These are phyloP conservation scores for Drosophila paracracens DNA, from an alignment of 2,888 invertebrate species.

Conservation along the genomic window DNA sequence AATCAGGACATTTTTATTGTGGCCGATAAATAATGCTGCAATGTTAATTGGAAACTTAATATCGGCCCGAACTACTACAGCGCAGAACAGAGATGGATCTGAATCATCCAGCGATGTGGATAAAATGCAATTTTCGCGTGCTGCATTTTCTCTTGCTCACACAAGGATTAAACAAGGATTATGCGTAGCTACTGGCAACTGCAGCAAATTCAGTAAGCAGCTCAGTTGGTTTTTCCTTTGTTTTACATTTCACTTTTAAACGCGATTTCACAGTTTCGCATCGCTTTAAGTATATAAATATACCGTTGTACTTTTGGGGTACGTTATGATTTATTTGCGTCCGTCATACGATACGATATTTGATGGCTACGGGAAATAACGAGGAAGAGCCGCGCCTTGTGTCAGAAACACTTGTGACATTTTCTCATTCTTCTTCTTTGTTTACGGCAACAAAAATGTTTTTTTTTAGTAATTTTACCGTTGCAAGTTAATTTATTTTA, in stretches of 20 bases:
- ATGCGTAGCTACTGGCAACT: conserved; percentile 4
- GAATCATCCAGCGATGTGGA: neutral
- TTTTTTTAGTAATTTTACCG: conserved; percentile 44
- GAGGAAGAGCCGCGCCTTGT: conserved; percentile 22
- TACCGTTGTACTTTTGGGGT: conserved; percentile 16
- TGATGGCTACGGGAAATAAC: conserved; percentile 46
- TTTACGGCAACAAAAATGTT: neutral
- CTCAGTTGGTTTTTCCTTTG: conserved; percentile 23
- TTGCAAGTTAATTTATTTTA: conserved; percentile 42
- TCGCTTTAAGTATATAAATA: conserved; percentile 21
- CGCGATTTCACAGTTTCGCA: neutral
- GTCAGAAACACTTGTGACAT: conserved; percentile 55
- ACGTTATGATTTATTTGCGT: conserved; percentile 52
- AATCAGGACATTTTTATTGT: conserved; percentile 82
- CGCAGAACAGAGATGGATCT: neutral
- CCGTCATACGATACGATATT: conserved; percentile 60
- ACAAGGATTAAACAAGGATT: conserved; percentile 18
- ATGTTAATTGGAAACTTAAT: conserved; percentile 83
- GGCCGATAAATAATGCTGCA: conserved; percentile 79
- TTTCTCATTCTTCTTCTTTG: conserved; percentile 15
- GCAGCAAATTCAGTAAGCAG: conserved; percentile 3
- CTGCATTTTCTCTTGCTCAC: neutral
- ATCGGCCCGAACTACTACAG: conserved; percentile 33
- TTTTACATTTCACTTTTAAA: conserved; percentile 1
- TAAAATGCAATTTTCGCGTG: conserved; percentile 42